A percentile compares a stretch with the other conserved stretches of the same genome.
These are phyloP conservation scores for Ophion obscuratus DNA, from an alignment of 2,888 invertebrate genomes.

Conservation along the genomic window DNA sequence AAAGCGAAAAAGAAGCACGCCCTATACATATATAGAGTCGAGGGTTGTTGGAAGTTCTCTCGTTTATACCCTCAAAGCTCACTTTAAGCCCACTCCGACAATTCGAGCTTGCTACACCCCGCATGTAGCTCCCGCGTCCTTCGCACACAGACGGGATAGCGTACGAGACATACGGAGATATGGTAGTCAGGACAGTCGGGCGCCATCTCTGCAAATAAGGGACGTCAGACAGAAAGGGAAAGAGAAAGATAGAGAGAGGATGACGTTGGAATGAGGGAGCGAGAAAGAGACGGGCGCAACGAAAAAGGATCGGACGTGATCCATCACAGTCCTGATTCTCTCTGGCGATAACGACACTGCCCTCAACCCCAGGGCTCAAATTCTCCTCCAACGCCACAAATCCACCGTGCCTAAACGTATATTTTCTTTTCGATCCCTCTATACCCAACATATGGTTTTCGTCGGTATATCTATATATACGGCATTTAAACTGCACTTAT, in stretches of 20 bases:
- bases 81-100: slow-evolving; percentile 10
- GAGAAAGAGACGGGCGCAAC: slow-evolving; percentile 39
- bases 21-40: background rate
- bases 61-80: slow-evolving; percentile 19
- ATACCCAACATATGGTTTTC: slow-evolving; percentile 3
- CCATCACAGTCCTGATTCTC: slow-evolving; percentile 62
- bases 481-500: slow-evolving; percentile 1
- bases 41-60: slow-evolving; percentile 18
- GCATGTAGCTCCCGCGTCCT: background rate
- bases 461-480: background rate
- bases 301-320: slow-evolving; percentile 61
- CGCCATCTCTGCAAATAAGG: slow-evolving; percentile 34
- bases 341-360: slow-evolving; percentile 50
- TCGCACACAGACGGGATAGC: slow-evolving; percentile 2
- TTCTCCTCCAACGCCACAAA: slow-evolving; percentile 15
- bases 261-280: slow-evolving; percentile 1
- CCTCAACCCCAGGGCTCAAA: slow-evolving; percentile 28
- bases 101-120: slow-evolving; percentile 1
- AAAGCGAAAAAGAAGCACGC: background rate
- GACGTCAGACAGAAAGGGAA: background rate
- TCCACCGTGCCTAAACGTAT: slow-evolving; percentile 38
- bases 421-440: slow-evolving; percentile 10
- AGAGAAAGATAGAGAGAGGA: background rate
- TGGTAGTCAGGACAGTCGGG: slow-evolving; percentile 19
- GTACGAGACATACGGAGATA: slow-evolving; percentile 17